Percentiles rank a stretch among this genome's conserved stretches.
phyloP scores from a whole-genome alignment of 1,140 invertebrate species.

The Laodelphax striatellus region DNA sequence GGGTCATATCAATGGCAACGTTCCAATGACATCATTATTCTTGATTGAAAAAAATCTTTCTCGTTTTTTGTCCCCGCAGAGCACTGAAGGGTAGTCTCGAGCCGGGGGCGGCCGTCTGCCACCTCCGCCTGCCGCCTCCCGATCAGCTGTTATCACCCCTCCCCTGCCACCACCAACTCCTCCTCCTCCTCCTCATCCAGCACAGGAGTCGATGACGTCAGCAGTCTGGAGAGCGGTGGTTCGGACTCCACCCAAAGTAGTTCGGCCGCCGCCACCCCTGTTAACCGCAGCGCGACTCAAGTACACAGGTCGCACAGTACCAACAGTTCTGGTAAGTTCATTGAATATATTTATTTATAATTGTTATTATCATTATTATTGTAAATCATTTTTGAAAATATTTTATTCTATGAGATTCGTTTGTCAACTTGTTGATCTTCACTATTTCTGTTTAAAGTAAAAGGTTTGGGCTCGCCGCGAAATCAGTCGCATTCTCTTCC shows the following conservation, averaged over 20 bases:
- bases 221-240: background rate
- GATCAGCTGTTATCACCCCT: slow-evolving; percentile 11
- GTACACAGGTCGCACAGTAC: background rate
- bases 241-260: background rate
- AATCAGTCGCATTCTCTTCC: no score
- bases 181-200: background rate
- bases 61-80: slow-evolving; percentile 12
- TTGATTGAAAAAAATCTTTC: no score
- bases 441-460: no score
- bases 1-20: no score
- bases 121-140: slow-evolving; percentile 25
- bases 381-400: background rate
- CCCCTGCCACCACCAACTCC: background rate
- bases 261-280: background rate
- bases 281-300: background rate
- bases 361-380: no score
- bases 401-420: no score
- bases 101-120: slow-evolving; percentile 32
- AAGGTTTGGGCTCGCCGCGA: no score
- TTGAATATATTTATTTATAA: background rate
- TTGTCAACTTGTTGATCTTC: no score
- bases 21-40: no score
- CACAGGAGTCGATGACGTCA: background rate
- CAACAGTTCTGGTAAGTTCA: background rate
- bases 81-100: slow-evolving; percentile 37